Evolutionary conservation across 2,113 vertebrate genomes (phyloP).

Genomic region (Anhinga rufa): DNA sequence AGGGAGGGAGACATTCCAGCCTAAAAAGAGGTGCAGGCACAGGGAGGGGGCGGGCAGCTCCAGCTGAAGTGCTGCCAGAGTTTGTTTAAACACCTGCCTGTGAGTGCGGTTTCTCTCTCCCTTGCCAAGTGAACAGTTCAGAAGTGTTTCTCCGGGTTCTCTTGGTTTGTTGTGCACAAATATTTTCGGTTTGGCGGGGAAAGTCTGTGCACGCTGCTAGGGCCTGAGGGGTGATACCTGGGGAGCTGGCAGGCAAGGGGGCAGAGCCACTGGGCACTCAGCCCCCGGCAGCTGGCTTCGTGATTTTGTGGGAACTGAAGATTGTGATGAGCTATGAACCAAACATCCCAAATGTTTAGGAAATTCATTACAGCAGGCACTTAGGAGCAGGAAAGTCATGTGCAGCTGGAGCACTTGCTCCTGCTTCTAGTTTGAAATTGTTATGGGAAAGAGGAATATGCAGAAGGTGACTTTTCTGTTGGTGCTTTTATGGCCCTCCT

Average conservation of each 20-base stretch:
- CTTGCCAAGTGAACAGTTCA: not conserved
- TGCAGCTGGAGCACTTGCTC: not conserved
- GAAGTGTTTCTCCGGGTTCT: not conserved
- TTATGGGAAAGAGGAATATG: not conserved
- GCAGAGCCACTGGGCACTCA: not conserved
- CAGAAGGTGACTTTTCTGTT: not conserved
- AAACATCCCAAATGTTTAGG: not conserved
- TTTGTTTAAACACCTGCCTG: not conserved
- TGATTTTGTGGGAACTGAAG: not conserved
- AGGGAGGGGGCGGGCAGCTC: not conserved
- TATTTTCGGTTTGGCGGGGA: not conserved
- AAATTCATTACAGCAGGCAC: not conserved
- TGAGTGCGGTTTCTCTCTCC: rapidly evolving
- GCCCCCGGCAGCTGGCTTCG: too few relatives aligned
- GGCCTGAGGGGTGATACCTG: not conserved
- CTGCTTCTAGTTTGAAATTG: not conserved
- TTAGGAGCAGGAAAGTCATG: not conserved
- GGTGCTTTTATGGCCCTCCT: not conserved
- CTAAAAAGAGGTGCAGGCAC: not conserved
- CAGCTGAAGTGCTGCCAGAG: not conserved
- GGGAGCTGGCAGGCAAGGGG: not conserved
- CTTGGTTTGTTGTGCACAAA: not conserved
- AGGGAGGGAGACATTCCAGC: not conserved
- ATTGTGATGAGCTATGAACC: not conserved
- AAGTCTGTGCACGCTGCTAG: not conserved